phyloP scores from a whole-genome alignment of 2,888 invertebrate species.

The Cephus spinipes region DNA sequence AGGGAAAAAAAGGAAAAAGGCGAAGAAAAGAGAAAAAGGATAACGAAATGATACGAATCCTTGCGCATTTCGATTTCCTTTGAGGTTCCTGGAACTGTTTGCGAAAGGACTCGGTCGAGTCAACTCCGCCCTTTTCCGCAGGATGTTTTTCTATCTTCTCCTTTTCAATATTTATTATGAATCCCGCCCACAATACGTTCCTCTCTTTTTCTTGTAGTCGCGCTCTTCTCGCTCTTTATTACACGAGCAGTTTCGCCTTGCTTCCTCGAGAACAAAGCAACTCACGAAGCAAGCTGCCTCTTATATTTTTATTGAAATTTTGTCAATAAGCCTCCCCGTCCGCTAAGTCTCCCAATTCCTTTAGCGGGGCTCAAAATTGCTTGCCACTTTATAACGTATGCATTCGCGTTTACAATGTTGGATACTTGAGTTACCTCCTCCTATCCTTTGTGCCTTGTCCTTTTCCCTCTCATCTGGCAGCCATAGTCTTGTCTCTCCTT shows the following conservation, averaged over 20 bases:
- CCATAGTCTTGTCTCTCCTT: no score
- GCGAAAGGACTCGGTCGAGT: conserved; percentile 1
- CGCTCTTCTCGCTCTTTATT: conserved; percentile 11
- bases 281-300: not conserved
- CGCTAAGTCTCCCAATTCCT: not conserved
- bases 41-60: conserved; percentile 2
- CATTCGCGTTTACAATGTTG: not conserved
- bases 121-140: not conserved
- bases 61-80: conserved; percentile 5
- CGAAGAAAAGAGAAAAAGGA: not conserved
- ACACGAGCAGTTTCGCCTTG: conserved; percentile 14
- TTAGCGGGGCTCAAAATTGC: not conserved
- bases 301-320: conserved; percentile 23
- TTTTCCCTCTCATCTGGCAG: no score
- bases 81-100: conserved; percentile 3
- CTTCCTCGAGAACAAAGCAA: conserved; percentile 21
- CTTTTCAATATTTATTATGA: conserved; percentile 2
- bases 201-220: not conserved
- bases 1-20: not conserved
- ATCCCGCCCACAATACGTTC: not conserved
- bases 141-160: not conserved
- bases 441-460: no score
- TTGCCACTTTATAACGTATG: not conserved
- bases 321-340: conserved; percentile 5
- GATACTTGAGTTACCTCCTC: not conserved